Evolutionary conservation across 2,888 invertebrate species (phyloP).

Genomic region (Hydriomena furcata): DNA sequence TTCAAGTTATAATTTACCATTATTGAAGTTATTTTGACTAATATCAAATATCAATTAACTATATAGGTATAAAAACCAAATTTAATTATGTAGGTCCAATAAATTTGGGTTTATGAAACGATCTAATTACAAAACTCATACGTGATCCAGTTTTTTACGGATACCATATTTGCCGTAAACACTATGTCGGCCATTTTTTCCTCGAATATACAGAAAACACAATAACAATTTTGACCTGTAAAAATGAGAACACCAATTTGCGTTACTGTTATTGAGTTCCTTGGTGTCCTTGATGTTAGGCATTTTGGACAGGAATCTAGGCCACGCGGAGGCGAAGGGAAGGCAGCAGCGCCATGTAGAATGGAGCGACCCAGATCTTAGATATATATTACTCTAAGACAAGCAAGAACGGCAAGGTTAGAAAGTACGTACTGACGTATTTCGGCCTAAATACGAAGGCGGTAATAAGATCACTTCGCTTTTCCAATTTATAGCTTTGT

Average conservation of each 20-base stretch:
- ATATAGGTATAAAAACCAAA: too few relatives aligned
- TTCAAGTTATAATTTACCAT: slow-evolving; percentile 2
- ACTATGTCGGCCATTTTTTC: neutral
- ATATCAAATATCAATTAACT: neutral
- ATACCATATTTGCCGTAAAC: too few relatives aligned
- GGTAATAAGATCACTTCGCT: slow-evolving; percentile 32
- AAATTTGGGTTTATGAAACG: too few relatives aligned
- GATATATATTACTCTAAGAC: slow-evolving; percentile 39
- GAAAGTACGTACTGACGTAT: slow-evolving; percentile 37
- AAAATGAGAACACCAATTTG: slow-evolving; percentile 8
- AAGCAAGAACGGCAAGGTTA: slow-evolving; percentile 39
- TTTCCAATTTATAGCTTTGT: slow-evolving; percentile 9
- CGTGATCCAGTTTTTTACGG: too few relatives aligned
- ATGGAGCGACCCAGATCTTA: slow-evolving; percentile 46
- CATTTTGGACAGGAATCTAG: slow-evolving; percentile 62
- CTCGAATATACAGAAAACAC: neutral
- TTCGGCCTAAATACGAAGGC: slow-evolving; percentile 39
- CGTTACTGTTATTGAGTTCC: slow-evolving; percentile 25
- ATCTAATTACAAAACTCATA: too few relatives aligned
- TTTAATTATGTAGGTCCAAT: too few relatives aligned
- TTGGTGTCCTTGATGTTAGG: slow-evolving; percentile 57
- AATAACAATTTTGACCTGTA: slow-evolving; percentile 2
- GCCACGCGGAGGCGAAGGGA: slow-evolving; percentile 56
- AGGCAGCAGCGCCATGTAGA: slow-evolving; percentile 42
- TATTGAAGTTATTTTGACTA: neutral